Percentiles rank a stretch among this genome's conserved stretches.
phyloP scores from a whole-genome alignment of 2,797 vertebrate species.

The Anisognathus igniventris region DNA sequence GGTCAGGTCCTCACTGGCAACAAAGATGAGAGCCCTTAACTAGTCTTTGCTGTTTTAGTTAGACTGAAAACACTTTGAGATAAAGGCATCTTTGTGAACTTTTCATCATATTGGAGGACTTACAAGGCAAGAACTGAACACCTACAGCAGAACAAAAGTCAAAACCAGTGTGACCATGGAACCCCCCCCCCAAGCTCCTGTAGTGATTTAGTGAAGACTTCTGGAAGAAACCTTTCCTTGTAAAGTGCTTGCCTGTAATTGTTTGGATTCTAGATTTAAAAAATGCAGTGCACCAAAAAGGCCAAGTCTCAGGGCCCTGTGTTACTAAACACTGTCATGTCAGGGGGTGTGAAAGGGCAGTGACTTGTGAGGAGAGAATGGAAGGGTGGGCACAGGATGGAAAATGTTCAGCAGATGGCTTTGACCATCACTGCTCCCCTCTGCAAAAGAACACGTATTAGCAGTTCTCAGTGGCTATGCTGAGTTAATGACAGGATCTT shows the following conservation, averaged over 20 bases:
- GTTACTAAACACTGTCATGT: not conserved
- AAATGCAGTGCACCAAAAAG: not conserved
- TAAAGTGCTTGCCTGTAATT: not conserved
- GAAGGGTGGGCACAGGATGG: not conserved
- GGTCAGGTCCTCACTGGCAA: not conserved
- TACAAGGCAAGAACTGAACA: not conserved
- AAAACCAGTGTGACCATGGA: not conserved
- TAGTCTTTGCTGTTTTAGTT: not conserved
- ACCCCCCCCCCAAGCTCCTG: accelerated
- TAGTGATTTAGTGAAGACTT: not conserved
- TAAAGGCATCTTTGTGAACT: not conserved
- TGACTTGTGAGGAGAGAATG: not conserved
- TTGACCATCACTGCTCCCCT: not conserved
- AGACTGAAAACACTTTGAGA: not conserved
- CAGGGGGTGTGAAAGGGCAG: not conserved
- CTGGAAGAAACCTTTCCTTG: not conserved
- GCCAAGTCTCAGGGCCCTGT: not conserved
- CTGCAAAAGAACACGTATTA: not conserved
- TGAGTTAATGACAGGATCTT: not conserved
- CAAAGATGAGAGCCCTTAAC: not conserved
- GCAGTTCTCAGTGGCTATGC: not conserved
- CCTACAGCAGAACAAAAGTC: not conserved
- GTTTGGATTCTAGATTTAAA: not conserved
- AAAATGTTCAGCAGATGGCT: not conserved
- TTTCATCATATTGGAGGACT: not conserved